These are phyloP conservation scores for Stylophora pistillata DNA, from an alignment of 64 coral and sea anemone genomes.

Conservation along the genomic window DNA sequence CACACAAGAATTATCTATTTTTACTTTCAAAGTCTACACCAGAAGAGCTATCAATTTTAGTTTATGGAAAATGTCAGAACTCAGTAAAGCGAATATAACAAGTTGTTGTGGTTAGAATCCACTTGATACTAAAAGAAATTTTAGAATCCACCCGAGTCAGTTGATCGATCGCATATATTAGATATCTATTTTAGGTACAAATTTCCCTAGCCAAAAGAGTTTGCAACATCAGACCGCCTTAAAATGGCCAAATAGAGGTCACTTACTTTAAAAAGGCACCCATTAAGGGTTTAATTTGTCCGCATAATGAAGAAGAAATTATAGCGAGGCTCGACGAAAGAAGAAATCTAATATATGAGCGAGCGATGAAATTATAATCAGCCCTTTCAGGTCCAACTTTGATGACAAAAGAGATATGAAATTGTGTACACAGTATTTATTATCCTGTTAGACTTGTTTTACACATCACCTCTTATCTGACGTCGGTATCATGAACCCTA, in stretches of 20 bases:
- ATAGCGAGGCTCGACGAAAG: conserved; percentile 18
- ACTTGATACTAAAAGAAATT: background rate
- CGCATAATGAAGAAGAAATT: conserved; percentile 17
- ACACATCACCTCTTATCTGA: background rate
- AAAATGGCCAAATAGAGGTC: background rate
- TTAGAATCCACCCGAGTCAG: background rate
- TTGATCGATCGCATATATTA: background rate
- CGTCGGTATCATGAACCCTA: background rate
- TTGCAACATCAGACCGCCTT: background rate
- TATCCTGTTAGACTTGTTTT: background rate
- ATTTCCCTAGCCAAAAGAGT: background rate
- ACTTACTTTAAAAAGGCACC: background rate
- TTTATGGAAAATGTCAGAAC: background rate
- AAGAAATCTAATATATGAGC: conserved; percentile 26
- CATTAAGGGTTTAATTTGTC: conserved; percentile 9
- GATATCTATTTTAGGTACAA: no score
- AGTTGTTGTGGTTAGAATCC: background rate
- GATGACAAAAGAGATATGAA: conserved; percentile 14
- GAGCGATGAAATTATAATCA: conserved; percentile 31
- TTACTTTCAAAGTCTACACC: conserved; percentile 3
- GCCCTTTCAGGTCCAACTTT: background rate
- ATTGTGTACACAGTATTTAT: background rate
- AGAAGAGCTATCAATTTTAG: conserved; percentile 33
- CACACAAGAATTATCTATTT: conserved; percentile 38
- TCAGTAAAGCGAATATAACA: conserved; percentile 30